phyloP scores from a whole-genome alignment of 2,888 invertebrate genomes.

The Holacanthella duospinosa region DNA sequence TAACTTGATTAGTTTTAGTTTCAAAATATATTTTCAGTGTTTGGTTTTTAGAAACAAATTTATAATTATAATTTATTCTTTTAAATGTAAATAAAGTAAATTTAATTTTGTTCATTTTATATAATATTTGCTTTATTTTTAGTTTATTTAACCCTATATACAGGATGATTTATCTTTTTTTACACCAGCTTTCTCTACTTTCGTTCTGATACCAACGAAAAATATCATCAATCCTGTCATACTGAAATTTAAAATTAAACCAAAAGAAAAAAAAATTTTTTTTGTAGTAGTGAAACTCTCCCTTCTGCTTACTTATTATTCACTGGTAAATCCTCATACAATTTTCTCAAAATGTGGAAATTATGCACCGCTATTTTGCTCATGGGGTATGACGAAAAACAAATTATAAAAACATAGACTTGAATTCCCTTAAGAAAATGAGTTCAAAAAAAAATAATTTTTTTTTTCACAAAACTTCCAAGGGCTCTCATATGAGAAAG shows the following conservation, averaged over 20 bases:
- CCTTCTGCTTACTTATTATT: not conserved
- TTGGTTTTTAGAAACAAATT: too few species aligned
- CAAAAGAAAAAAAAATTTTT: not conserved
- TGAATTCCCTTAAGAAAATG: not conserved
- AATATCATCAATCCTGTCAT: too few species aligned
- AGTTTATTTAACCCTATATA: too few species aligned
- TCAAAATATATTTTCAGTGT: too few species aligned
- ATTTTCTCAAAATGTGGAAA: not conserved
- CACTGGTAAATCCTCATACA: not conserved
- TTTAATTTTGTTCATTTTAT: too few species aligned
- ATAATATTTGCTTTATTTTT: too few species aligned
- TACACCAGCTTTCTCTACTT: too few species aligned
- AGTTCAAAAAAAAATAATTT: not conserved
- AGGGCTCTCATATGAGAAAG: not conserved
- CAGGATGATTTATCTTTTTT: too few species aligned
- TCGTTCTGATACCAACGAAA: too few species aligned
- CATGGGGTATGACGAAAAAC: not conserved
- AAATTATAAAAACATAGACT: not conserved
- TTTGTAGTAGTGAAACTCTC: not conserved
- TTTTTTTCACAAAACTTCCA: not conserved
- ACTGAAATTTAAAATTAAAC: not conserved
- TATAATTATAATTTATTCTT: too few species aligned
- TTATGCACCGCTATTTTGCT: slow-evolving; percentile 2
- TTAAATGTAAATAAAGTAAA: too few species aligned
- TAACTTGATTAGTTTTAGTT: too few species aligned